Evolutionary conservation across 2,797 vertebrate species (phyloP).

Genomic region (Myotis findleyi): DNA sequence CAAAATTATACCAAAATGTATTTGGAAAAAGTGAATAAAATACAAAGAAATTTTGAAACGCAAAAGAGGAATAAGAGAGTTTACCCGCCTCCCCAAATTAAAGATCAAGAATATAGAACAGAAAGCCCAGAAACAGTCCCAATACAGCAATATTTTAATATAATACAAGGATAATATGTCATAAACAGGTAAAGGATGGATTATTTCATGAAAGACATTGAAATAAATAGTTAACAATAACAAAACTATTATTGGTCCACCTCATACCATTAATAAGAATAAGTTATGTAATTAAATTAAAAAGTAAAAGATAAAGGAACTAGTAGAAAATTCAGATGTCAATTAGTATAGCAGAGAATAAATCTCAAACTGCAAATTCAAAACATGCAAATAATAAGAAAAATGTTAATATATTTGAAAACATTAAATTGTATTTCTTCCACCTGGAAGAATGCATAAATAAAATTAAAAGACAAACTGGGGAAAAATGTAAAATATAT

Average conservation of each 20-base stretch:
- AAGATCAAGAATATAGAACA: neutral
- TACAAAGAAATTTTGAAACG: neutral
- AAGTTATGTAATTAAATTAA: constrained; percentile 6
- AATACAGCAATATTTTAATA: neutral
- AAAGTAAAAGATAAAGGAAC: constrained; percentile 14
- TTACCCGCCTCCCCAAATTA: neutral
- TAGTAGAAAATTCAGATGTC: neutral
- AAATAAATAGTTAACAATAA: constrained; percentile 4
- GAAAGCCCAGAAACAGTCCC: neutral
- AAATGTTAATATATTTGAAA: constrained; percentile 2
- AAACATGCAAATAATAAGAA: neutral
- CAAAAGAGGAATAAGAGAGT: neutral
- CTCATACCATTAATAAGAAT: neutral
- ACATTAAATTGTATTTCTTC: neutral
- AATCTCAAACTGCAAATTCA: neutral
- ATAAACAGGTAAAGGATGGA: neutral
- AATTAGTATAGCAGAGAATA: neutral
- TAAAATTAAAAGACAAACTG: neutral
- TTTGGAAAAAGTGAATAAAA: neutral
- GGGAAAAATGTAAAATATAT: neutral
- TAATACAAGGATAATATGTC: neutral
- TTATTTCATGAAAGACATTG: neutral
- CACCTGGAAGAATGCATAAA: neutral
- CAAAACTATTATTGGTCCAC: neutral
- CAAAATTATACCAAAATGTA: constrained; percentile 7